Conservation (phyloP, 1,140 invertebrate genomes). For the Calephelis nemesis region DNA sequence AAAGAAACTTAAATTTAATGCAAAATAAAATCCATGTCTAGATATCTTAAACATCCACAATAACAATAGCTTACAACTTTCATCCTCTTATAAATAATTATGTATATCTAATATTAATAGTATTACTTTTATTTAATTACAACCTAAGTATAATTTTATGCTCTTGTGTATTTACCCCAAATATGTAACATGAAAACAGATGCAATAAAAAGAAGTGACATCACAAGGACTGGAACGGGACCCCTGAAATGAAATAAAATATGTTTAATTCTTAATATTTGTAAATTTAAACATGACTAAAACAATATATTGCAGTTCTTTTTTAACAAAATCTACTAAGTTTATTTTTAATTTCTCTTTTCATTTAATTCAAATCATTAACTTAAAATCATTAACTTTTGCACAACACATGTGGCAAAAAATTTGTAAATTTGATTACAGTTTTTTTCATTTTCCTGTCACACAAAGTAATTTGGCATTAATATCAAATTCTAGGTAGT, state of each 20-base stretch:
- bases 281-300: no score
- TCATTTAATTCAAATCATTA: no score
- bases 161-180: slow-evolving; percentile 99
- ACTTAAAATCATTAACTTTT: no score
- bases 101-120: slow-evolving; percentile 3
- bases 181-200: slow-evolving; percentile 99
- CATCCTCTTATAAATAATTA: slow-evolving; percentile 33
- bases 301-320: no score
- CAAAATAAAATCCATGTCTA: slow-evolving; percentile 34
- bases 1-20: slow-evolving; percentile 45
- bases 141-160: slow-evolving; percentile 80
- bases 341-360: no score
- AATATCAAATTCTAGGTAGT: no score
- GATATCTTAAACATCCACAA: slow-evolving; percentile 6
- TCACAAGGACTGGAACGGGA: slow-evolving; percentile 98
- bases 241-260: slow-evolving; percentile 85
- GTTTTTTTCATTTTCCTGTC: no score
- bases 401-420: no score
- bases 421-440: no score
- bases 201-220: slow-evolving; percentile 99
- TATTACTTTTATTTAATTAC: slow-evolving; percentile 24
- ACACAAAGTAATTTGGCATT: no score
- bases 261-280: slow-evolving; percentile 5
- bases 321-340: no score
- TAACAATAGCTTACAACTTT: slow-evolving; percentile 24